Evolutionary conservation across 1,140 invertebrate genomes (phyloP).

Genomic region (Drosophila micromelanica): DNA sequence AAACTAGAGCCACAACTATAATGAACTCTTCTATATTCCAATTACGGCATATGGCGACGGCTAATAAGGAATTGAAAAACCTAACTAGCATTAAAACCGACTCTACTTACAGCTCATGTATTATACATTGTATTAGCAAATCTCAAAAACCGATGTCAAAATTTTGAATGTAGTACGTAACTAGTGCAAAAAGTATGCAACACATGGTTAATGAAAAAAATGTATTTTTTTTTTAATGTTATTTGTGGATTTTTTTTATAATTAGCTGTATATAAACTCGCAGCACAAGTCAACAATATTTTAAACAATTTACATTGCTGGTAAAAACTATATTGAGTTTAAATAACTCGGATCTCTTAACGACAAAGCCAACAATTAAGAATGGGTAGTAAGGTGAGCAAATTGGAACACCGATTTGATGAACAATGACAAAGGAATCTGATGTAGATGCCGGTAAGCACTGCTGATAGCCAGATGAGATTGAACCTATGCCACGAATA

Average conservation of each 20-base stretch:
- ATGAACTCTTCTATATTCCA: slow-evolving; percentile 74
- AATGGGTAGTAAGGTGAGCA: no score
- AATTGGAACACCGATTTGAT: no score
- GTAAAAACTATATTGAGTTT: no score
- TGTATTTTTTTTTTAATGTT: background rate
- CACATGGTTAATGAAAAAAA: background rate
- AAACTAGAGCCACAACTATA: slow-evolving; percentile 3
- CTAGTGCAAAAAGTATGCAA: background rate
- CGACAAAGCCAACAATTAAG: no score
- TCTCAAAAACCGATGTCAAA: slow-evolving; percentile 19
- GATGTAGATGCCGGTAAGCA: background rate
- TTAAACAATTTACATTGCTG: background rate
- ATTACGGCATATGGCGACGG: slow-evolving; percentile 45
- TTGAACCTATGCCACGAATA: background rate
- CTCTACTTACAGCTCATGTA: slow-evolving; percentile 48
- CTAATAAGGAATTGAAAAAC: slow-evolving; percentile 47
- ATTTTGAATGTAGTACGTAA: background rate
- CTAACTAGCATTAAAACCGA: background rate
- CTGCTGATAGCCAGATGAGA: background rate
- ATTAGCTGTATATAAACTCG: background rate
- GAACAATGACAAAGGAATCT: background rate
- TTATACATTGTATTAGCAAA: slow-evolving; percentile 53
- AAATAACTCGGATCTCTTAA: background rate
- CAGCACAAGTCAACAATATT: background rate
- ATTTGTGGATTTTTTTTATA: background rate